Percentiles rank a stretch among this genome's conserved stretches.
phyloP scores from a whole-genome alignment of 2,888 invertebrate genomes.

The Drosophila bunnanda region DNA sequence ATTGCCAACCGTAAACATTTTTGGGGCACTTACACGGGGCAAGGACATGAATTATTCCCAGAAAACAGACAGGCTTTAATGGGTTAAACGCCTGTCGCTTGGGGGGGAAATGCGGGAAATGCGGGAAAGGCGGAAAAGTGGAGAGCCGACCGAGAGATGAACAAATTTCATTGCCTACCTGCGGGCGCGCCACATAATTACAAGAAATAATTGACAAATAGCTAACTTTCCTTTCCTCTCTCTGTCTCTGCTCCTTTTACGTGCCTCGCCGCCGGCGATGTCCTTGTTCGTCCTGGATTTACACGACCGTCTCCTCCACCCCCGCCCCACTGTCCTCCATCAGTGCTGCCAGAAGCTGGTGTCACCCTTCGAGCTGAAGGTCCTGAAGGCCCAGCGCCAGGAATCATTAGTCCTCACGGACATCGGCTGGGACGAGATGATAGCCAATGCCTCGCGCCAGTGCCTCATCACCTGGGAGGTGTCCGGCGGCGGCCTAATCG shows the following conservation, averaged over 20 bases:
- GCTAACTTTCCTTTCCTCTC: conserved; percentile 28
- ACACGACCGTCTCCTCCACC: neutral
- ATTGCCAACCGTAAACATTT: conserved; percentile 34
- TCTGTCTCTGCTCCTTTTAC: neutral
- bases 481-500: conserved; percentile 84
- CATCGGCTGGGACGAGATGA: conserved; percentile 83
- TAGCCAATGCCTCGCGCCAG: conserved; percentile 77
- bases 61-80: conserved; percentile 26
- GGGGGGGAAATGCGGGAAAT: conserved; percentile 19
- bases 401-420: conserved; percentile 84
- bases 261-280: conserved; percentile 22
- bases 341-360: conserved; percentile 83
- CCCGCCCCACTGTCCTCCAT: neutral
- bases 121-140: conserved; percentile 7
- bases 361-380: conserved; percentile 77
- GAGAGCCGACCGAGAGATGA: conserved; percentile 20
- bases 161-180: conserved; percentile 68
- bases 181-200: conserved; percentile 51
- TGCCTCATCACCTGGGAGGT: conserved; percentile 85
- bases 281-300: conserved; percentile 22
- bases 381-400: conserved; percentile 83
- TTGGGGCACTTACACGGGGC: conserved; percentile 23
- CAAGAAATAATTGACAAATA: conserved; percentile 43
- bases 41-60: conserved; percentile 27
- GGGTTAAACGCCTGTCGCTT: conserved; percentile 31